A percentile compares a stretch with the other conserved stretches of the same genome.
phyloP scores from a whole-genome alignment of 2,113 vertebrate genomes.

The Pelecanoides urinatrix region DNA sequence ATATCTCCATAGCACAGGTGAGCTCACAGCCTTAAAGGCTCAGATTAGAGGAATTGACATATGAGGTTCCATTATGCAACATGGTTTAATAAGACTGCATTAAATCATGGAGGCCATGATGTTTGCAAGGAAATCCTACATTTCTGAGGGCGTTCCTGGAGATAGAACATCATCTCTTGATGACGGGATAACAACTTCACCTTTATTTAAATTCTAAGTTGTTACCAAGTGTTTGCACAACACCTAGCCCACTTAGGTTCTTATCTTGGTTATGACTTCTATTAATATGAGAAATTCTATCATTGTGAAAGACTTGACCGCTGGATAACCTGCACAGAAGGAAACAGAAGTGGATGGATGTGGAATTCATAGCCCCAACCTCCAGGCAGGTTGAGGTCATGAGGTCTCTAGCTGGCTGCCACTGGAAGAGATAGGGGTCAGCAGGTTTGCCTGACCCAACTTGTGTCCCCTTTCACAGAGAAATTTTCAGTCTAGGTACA shows the following conservation, averaged over 20 bases:
- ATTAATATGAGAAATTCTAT: neutral
- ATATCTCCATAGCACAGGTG: neutral
- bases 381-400: neutral
- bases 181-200: neutral
- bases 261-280: neutral
- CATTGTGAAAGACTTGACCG: neutral
- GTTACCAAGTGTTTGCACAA: neutral
- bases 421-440: neutral
- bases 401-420: neutral
- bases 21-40: neutral
- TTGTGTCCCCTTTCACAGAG: neutral
- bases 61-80: neutral
- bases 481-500: neutral
- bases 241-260: neutral
- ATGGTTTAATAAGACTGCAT: neutral
- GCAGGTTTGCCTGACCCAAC: neutral
- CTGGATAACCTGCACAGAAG: neutral
- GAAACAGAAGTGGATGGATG: neutral
- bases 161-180: neutral
- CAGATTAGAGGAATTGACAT: neutral
- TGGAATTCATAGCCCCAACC: neutral
- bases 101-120: neutral
- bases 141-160: neutral
- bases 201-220: neutral
- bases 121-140: neutral